Conservation (phyloP, 2,888 invertebrate genomes). For the Dendrolimus houi region DNA sequence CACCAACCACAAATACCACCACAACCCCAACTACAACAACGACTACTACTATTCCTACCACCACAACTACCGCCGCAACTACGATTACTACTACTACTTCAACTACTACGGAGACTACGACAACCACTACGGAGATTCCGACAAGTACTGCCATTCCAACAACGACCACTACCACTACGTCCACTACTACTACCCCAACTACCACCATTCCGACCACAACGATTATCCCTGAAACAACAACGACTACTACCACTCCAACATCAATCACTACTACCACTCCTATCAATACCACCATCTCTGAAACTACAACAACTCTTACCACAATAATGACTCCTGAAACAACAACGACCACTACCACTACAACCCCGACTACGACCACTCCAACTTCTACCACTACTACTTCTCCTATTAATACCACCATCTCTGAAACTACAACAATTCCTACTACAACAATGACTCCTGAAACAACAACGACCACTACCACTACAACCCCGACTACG, state of each 20-base stretch:
- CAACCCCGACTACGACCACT: conserved; percentile 3
- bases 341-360: neutral
- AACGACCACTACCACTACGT: conserved; percentile 1
- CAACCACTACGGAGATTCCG: neutral
- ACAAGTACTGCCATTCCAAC: neutral
- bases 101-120: neutral
- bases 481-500: conserved; percentile 1
- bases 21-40: conserved; percentile 1
- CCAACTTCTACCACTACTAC: conserved; percentile 4
- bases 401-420: neutral
- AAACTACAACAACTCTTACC: neutral
- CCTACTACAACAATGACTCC: conserved; percentile 4
- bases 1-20: neutral
- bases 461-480: conserved; percentile 3
- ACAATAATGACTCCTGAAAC: neutral
- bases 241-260: neutral
- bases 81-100: conserved; percentile 1
- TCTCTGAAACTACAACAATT: neutral
- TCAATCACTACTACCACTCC: conserved; percentile 2
- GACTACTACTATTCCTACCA: conserved; percentile 2
- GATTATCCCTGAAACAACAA: neutral
- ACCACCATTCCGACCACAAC: neutral
- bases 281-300: neutral
- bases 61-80: neutral
- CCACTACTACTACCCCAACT: neutral